Base-by-base conservation (phyloP, 1,140 invertebrate species). In the Andricus grossulariae region DNA sequence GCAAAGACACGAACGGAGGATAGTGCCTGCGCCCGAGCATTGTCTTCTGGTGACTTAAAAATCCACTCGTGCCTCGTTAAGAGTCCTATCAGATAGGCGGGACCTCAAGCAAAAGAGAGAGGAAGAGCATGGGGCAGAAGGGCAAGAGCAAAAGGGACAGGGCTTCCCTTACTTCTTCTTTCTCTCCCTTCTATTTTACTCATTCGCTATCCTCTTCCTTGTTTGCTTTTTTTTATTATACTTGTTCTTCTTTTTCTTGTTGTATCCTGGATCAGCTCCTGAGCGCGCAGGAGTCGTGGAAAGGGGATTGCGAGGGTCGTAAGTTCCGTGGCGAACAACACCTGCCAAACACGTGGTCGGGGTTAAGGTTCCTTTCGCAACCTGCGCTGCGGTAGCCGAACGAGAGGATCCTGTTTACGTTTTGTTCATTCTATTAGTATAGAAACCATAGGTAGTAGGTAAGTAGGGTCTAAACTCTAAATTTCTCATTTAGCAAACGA, bases 41-140 rank as follows among this genome's bases (percentile, higher is more conserved):
- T 90, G 89, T 90, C 86, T 88, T 90, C 83, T 81, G 85, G 82
- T 88, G 88, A 89, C 88, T 90, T 90, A 90, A 91, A 91, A 91
- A 91, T 90, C 85, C 86, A 89, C 88, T 91, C 90, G 90, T 91
- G 90, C 82, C 89, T 91, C 89, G 89, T 91, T 91, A 91, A 90
- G 72, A 84, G 78, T 84, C 82, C 85, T 90, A 90, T 90, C 88
- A 86, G 89, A 90, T 90, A 90, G 81, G 80, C 73, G 55, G 74
- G 80, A 79, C 80, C 78, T 78, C 76, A 39, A 75, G 55, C 80
- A 71, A 54, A 71, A 66, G 75, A 50, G 57, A 71, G 49, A 57
- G 54, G 32, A 21, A 13, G 50, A 77, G 7, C 39, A 66, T 50
- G 55, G 57, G 60, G 66, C 51, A 74, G 66, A 5, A 72, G 8